Conservation (phyloP, 2,797 vertebrate species). For the Chelon labrosus region DNA sequence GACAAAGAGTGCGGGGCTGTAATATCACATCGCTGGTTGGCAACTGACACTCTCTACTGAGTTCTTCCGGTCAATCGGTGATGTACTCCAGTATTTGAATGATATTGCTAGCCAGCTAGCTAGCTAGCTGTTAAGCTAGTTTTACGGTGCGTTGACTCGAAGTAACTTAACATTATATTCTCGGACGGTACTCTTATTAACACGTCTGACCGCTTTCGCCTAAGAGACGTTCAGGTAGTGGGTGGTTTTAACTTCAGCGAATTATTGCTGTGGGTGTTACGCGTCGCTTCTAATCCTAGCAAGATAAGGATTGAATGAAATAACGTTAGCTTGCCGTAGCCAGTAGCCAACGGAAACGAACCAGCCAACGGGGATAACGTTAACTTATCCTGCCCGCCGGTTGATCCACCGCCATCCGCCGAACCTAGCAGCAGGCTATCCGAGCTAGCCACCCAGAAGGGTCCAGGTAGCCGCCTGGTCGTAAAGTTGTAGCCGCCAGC, state of each 20-base stretch:
- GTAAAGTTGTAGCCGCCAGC: slow-evolving; percentile 44
- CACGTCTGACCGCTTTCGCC: slow-evolving; percentile 19
- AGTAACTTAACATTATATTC: slow-evolving; percentile 56
- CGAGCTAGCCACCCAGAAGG: slow-evolving; percentile 26
- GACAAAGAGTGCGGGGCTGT: not conserved
- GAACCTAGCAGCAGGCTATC: slow-evolving; percentile 52
- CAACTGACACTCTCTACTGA: slow-evolving; percentile 12
- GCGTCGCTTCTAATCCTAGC: slow-evolving; percentile 47
- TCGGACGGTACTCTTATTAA: slow-evolving; percentile 19
- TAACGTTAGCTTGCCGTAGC: slow-evolving; percentile 59
- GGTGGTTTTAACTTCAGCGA: not conserved
- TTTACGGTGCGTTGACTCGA: slow-evolving; percentile 77
- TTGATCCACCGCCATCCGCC: slow-evolving; percentile 41
- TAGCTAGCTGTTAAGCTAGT: slow-evolving; percentile 83
- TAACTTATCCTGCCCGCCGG: slow-evolving; percentile 49
- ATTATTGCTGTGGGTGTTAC: slow-evolving; percentile 1
- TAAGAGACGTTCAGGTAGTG: not conserved
- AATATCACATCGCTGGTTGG: slow-evolving; percentile 5
- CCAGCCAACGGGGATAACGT: slow-evolving; percentile 68
- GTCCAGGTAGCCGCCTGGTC: slow-evolving; percentile 9
- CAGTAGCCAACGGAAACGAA: slow-evolving; percentile 76
- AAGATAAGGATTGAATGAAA: slow-evolving; percentile 84
- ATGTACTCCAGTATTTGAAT: slow-evolving; percentile 76
- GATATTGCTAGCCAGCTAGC: slow-evolving; percentile 80
- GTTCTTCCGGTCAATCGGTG: slow-evolving; percentile 58